These are phyloP conservation scores for Hemaris fuciformis DNA, from an alignment of 2,888 invertebrate species.

Conservation along the genomic window DNA sequence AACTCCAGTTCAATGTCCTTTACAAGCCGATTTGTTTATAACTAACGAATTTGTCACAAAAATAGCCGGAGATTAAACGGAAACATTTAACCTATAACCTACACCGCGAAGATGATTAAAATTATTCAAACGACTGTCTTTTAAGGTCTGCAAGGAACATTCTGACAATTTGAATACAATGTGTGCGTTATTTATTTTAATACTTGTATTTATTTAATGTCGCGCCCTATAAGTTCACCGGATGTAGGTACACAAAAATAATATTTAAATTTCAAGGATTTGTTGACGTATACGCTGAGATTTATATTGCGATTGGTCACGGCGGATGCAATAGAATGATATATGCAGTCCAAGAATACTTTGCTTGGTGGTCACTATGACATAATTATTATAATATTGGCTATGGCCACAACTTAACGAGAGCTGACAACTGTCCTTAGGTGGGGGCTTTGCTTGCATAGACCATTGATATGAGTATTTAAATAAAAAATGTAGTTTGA, in stretches of 20 bases:
- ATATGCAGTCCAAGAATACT: not conserved
- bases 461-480: too few species aligned
- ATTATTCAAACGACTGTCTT: not conserved
- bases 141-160: conserved; percentile 17
- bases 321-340: not conserved
- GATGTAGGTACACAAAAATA: conserved; percentile 23
- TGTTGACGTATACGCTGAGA: not conserved
- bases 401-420: too few species aligned
- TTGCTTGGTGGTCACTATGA: not conserved
- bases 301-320: not conserved
- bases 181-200: not conserved
- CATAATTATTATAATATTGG: too few species aligned
- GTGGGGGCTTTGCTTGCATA: too few species aligned
- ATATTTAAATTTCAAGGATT: not conserved
- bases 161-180: conserved; percentile 34
- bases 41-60: not conserved
- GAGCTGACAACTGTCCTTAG: too few species aligned
- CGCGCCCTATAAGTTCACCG: conserved; percentile 14
- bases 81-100: not conserved
- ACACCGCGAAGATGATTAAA: not conserved
- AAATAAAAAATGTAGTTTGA: too few species aligned
- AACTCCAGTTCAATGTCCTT: not conserved
- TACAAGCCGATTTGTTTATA: not conserved
- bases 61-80: not conserved
- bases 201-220: conserved; percentile 3